Conservation (phyloP, 2,113 vertebrate genomes). For the Platanista minor region DNA sequence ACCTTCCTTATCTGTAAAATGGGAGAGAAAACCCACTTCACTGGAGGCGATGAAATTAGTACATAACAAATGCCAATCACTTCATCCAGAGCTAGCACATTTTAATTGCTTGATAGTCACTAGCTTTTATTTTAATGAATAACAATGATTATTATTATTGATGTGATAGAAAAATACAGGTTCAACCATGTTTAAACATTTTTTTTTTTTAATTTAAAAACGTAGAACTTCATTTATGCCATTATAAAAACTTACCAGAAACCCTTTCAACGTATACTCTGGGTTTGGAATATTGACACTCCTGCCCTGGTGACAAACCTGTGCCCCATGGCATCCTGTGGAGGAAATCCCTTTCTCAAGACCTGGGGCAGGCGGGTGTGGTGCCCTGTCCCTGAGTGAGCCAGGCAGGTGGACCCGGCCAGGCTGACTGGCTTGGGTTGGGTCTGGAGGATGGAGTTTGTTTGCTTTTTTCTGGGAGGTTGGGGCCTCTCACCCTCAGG, state of each 20-base stretch:
- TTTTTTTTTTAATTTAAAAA: background rate
- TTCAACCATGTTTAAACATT: background rate
- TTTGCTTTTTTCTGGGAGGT: background rate
- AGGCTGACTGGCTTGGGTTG: background rate
- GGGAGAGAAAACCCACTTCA: background rate
- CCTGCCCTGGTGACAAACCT: rapidly evolving
- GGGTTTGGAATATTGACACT: background rate
- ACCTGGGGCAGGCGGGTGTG: background rate
- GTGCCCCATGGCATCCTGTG: no score
- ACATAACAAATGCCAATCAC: rapidly evolving
- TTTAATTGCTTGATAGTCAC: background rate
- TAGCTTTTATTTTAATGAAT: background rate
- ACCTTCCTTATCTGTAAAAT: background rate
- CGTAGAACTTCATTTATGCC: background rate
- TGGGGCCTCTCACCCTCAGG: background rate
- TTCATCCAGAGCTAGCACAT: rapidly evolving
- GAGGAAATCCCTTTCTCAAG: background rate
- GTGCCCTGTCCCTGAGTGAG: background rate
- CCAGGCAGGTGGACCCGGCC: no score
- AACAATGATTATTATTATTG: background rate
- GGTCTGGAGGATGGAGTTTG: background rate
- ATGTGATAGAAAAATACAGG: background rate
- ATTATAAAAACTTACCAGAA: background rate
- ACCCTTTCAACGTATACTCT: background rate
- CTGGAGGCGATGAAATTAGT: background rate